Conservation (phyloP, 2,888 invertebrate species). For the Podabrus alpinus region DNA sequence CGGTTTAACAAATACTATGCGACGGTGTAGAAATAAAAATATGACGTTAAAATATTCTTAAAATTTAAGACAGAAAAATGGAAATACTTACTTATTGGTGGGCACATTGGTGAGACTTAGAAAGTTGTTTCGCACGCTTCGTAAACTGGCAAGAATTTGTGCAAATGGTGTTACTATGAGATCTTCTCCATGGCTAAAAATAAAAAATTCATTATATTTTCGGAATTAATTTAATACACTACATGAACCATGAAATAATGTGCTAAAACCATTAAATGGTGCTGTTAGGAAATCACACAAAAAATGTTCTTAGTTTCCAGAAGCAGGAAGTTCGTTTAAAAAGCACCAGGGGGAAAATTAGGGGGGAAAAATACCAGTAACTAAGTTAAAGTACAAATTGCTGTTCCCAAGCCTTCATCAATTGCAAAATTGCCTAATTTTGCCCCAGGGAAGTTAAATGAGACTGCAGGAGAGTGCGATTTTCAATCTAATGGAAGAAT, state of each 20-base stretch:
- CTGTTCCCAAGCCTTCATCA: neutral
- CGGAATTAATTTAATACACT: too few relatives aligned
- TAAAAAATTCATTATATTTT: constrained; percentile 34
- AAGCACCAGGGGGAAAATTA: neutral
- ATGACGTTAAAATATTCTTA: neutral
- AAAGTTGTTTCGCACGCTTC: constrained; percentile 98
- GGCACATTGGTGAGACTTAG: constrained; percentile 95
- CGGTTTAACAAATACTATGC: neutral
- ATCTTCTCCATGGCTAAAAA: constrained; percentile 91
- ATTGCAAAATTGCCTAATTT: neutral
- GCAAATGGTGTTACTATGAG: constrained; percentile 99
- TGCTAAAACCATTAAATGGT: too few relatives aligned
- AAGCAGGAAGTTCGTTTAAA: neutral
- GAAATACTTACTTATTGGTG: constrained; percentile 76
- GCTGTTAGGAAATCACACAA: neutral
- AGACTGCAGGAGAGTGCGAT: neutral
- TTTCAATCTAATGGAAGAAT: neutral
- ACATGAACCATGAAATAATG: too few relatives aligned
- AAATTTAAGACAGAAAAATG: neutral
- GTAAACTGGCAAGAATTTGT: constrained; percentile 97
- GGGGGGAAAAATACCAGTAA: neutral
- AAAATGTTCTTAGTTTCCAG: neutral
- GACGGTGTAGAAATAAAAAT: neutral
- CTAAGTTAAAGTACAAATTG: neutral
- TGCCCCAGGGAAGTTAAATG: neutral